Conservation (phyloP, 2,888 invertebrate species). For the Gymnocheta viridis region DNA sequence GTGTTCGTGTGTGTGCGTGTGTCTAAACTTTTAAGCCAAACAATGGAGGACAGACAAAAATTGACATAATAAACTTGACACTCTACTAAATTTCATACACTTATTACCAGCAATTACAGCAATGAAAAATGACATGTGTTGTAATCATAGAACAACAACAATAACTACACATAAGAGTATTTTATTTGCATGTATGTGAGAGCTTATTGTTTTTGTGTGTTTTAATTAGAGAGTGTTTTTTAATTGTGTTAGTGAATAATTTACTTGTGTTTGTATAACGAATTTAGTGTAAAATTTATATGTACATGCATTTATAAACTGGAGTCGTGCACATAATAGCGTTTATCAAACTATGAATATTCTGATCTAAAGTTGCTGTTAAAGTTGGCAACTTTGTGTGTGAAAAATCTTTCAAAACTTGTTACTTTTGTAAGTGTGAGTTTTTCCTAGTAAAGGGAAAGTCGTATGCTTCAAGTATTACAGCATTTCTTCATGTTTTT, state of each 20-base stretch:
- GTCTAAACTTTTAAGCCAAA: neutral
- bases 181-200: neutral
- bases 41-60: conserved; percentile 12
- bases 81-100: conserved; percentile 58
- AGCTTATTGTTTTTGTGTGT: conserved; percentile 25
- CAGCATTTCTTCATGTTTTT: too few species aligned
- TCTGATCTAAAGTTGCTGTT: too few species aligned
- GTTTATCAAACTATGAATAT: too few species aligned
- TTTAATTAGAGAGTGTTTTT: conserved; percentile 13
- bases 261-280: neutral
- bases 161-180: neutral
- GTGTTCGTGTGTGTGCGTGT: neutral
- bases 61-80: conserved; percentile 60
- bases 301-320: neutral
- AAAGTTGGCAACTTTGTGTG: neutral
- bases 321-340: too few species aligned
- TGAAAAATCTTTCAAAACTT: too few species aligned
- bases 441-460: too few species aligned
- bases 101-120: conserved; percentile 62
- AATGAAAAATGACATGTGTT: conserved; percentile 51
- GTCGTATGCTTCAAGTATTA: too few species aligned
- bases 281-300: neutral
- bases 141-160: too few species aligned
- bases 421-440: too few species aligned
- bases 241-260: conserved; percentile 27